Evolutionary conservation across 2,113 vertebrate species (phyloP), one percentile per base, ranked within the genome.

Genomic region (Pseudorectes ferrugineus): DNA sequence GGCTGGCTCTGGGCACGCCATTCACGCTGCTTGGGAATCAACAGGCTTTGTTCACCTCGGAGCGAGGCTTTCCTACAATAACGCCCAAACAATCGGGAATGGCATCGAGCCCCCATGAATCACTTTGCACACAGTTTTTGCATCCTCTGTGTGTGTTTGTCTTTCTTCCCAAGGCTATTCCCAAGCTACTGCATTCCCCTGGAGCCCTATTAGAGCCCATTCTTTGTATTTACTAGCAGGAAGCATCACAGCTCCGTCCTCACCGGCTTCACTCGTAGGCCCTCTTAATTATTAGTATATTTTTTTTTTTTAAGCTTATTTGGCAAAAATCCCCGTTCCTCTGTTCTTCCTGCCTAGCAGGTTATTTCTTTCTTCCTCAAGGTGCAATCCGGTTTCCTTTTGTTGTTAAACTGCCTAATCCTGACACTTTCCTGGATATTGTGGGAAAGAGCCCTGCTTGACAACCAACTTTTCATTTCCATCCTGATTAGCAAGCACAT

Each of bases 211-310:
- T 98, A 97, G 54, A 80, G 12, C 55, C 95, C 43, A 63, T 93
- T 97, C 97, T 96, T 95, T 96, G 78, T 97, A 95, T 97, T 97
- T 97, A 97, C 93, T 96, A 97, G 97, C 97, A 98, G 98, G 97
- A 98, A 98, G 70, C 85, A 13, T 89, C 62, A 40, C 89, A 71
- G 51, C 67, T 96, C 80, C 90, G 95, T 95, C 96, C 88, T 96
- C 88, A 57, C 38, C 55, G 59, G 86, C 81, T 73, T 92, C 85
- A 87, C 91, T 88, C 35, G 1, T 79, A 95, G 83, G 21, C 42
- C 65, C 73, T 73, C 79, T 92, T 97, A 95, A 96, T 97, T 96
- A 96, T 82, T 85, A 54, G 14, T 42, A 55, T 90, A 52, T 93
- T 91, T 83, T 28, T 82, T 92, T 65, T 75, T 14, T 14, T 14